phyloP scores from a whole-genome alignment of 1,140 invertebrate genomes.

The Pseudoatta argentina region DNA sequence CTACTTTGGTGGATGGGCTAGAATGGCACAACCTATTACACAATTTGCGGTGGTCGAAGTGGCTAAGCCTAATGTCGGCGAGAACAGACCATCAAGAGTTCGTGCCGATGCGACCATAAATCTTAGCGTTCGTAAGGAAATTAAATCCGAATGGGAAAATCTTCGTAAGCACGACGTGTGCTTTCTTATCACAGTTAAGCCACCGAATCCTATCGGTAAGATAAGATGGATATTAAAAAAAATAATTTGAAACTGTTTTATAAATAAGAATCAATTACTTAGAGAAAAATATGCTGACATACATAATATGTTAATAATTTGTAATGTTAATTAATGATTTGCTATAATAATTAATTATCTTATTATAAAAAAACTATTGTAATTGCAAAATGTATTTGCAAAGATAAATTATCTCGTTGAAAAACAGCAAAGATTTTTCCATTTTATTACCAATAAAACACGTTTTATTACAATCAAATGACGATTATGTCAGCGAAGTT shows the following conservation, averaged over 20 bases:
- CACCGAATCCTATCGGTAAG: constrained; percentile 92
- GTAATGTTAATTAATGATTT: not conserved
- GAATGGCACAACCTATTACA: constrained; percentile 98
- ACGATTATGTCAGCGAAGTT: not conserved
- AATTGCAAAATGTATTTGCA: not conserved
- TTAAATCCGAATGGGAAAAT: constrained; percentile 99
- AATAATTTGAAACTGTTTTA: constrained; percentile 13
- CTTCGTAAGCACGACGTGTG: constrained; percentile 99
- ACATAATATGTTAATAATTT: not conserved
- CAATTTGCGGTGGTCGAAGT: constrained; percentile 98
- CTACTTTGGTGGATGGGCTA: constrained; percentile 98
- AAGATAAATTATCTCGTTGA: not conserved
- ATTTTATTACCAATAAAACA: not conserved
- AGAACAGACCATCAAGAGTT: constrained; percentile 97
- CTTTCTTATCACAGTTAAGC: constrained; percentile 97
- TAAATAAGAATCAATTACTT: constrained; percentile 7
- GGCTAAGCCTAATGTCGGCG: constrained; percentile 95
- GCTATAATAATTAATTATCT: no score
- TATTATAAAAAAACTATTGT: not conserved
- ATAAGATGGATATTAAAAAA: constrained; percentile 43
- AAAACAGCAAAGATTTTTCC: not conserved
- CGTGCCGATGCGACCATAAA: constrained; percentile 97
- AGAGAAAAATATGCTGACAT: not conserved
- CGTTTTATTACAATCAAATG: not conserved
- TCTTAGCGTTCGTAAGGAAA: constrained; percentile 94